Evolutionary conservation across 2,888 invertebrate genomes (phyloP).

Genomic region (Synanthedon vespiformis): DNA sequence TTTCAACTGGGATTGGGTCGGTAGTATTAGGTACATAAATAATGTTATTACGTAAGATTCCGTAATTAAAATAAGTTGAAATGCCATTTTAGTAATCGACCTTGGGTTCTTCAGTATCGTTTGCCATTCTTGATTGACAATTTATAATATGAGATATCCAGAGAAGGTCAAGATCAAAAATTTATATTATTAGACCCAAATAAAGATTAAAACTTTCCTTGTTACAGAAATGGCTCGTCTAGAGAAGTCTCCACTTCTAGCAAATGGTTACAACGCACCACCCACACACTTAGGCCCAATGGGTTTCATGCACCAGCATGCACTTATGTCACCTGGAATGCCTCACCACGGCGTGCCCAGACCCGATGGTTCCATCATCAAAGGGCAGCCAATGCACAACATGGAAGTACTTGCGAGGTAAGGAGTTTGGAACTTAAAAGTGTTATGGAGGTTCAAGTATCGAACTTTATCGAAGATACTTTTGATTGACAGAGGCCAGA

Average conservation of each 20-base stretch:
- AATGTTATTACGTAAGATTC: too few species aligned
- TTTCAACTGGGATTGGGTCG: too few species aligned
- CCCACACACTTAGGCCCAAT: slow-evolving; percentile 92
- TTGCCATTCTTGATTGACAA: too few species aligned
- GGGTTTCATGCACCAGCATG: slow-evolving; percentile 95
- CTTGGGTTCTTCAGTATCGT: too few species aligned
- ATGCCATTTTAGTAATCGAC: too few species aligned
- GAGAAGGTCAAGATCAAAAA: too few species aligned
- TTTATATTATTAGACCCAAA: too few species aligned
- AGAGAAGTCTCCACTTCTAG: slow-evolving; percentile 92
- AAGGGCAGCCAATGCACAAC: slow-evolving; percentile 86
- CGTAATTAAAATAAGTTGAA: too few species aligned
- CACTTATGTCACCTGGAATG: slow-evolving; percentile 90
- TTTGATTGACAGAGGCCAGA: too few species aligned
- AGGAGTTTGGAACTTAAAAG: slow-evolving; percentile 4
- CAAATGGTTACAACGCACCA: slow-evolving; percentile 95
- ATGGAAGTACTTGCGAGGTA: slow-evolving; percentile 93
- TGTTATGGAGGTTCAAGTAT: neutral
- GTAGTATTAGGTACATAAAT: too few species aligned
- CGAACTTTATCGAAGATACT: too few species aligned
- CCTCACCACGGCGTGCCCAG: slow-evolving; percentile 84
- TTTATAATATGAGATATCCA: too few species aligned
- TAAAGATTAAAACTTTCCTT: slow-evolving; percentile 7
- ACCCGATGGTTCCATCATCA: slow-evolving; percentile 86
- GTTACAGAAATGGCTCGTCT: slow-evolving; percentile 84